Evolutionary conservation across 2,113 vertebrate genomes (phyloP).

Genomic region (Xiphorhynchus elegans): DNA sequence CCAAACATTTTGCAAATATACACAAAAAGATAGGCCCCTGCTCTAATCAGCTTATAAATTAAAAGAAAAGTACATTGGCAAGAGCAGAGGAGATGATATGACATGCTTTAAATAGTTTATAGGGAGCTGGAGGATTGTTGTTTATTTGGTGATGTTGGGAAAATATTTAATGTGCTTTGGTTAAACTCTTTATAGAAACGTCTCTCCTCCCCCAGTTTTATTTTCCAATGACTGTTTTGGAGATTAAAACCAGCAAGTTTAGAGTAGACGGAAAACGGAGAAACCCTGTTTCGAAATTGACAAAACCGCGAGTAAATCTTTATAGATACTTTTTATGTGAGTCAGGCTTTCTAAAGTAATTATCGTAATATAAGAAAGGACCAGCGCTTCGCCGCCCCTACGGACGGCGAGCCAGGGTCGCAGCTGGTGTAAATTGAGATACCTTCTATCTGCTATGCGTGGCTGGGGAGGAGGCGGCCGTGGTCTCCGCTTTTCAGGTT

Average conservation of each 20-base stretch:
- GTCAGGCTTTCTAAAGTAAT: conserved; percentile 63
- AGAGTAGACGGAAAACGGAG: conserved; percentile 33
- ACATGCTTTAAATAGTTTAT: conserved; percentile 68
- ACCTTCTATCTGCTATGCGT: not conserved
- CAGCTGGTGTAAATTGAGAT: conserved; percentile 14
- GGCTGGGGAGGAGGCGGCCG: not conserved
- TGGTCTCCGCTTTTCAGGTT: not conserved
- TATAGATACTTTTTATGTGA: conserved; percentile 56
- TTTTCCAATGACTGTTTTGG: conserved; percentile 37
- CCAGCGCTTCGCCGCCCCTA: not conserved
- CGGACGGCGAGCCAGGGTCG: not conserved
- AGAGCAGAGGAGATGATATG: conserved; percentile 56
- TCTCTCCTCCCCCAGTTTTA: conserved; percentile 38
- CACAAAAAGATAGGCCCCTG: conserved; percentile 32
- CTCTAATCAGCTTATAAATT: conserved; percentile 58
- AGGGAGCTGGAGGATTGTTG: conserved; percentile 64
- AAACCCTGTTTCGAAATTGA: conserved; percentile 48
- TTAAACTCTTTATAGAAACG: conserved; percentile 57
- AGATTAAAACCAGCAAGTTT: conserved; percentile 61
- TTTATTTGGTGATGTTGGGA: conserved; percentile 72
- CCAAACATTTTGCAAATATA: conserved; percentile 60
- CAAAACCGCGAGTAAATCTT: conserved; percentile 63
- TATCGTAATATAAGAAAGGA: conserved; percentile 38
- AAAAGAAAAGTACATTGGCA: conserved; percentile 62
- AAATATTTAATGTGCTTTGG: conserved; percentile 66